Evolutionary conservation across 2,888 invertebrate species (phyloP), one percentile per base, ranked within the genome.

Genomic region (Malthinus flaveolus): DNA sequence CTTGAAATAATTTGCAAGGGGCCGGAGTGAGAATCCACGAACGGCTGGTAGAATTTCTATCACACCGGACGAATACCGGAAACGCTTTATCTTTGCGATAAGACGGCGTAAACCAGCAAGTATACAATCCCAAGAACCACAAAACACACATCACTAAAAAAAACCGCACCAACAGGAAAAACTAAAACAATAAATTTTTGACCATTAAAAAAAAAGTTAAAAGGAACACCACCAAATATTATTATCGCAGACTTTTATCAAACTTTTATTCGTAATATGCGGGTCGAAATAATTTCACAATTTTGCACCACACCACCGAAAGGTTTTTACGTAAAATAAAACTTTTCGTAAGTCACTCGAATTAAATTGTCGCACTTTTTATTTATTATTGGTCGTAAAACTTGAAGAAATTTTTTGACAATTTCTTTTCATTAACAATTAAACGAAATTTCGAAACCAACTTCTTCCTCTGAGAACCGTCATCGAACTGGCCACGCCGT

Each of bases 401-500:
- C 2, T 23, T 23, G 5, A 23, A 23, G 2, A 23, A 23, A 23
- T 3, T 23, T 23, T 23, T 23, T 23, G 2, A 23, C 3, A 23
- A 23, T 3, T 23, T 23, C 5, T 23, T 23, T 23, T 23, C 5
- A 23, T 23, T 23, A 23, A 23, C 23, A 23, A 23, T 23, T 23
- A 23, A 23, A 23, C 23, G 23, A 23, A 23, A 23, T 23, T 23
- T 23, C 5, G 5, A 23, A 23, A 23, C 6, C 39, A 42, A 15
- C 46, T 11, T 11, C 32, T 42, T 23, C n/a, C 35, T 45, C 15
- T 10, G 46, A 61, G 23, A 53, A 52, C 65, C 62, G 56, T 55
- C 63, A 61, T 59, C 67, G 65, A 75, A 75, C 74, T 74, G 73
- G 73, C 73, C 73, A 71, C 66, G 69, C 68, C 65, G 68, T 67